A percentile compares a stretch with the other conserved stretches of the same genome.
Conservation (phyloP, 2,888 invertebrate species). For the Sinhomidia bicolor region DNA sequence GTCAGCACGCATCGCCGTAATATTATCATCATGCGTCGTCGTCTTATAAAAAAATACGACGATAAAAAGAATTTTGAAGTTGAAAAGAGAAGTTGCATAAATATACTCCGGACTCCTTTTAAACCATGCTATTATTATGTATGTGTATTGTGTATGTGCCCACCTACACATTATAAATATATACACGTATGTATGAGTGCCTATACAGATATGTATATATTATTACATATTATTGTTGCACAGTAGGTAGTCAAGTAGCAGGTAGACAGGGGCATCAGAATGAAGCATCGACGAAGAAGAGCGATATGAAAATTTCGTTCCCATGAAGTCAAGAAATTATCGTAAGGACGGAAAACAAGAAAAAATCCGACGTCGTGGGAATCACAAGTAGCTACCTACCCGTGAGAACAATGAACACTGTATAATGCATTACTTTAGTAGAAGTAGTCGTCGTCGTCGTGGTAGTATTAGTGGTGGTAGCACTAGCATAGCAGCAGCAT, state of each 20-base stretch:
- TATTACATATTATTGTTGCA: not conserved
- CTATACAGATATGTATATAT: not conserved
- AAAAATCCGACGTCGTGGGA: conserved; percentile 79
- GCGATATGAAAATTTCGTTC: conserved; percentile 80
- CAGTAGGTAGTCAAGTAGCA: not conserved
- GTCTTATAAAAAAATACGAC: not conserved
- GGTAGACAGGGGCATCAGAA: conserved; percentile 4
- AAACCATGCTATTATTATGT: not conserved
- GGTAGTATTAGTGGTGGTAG: too few relatives aligned
- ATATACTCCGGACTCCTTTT: not conserved
- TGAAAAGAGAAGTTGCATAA: conserved; percentile 2
- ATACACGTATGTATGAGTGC: not conserved
- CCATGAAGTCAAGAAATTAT: conserved; percentile 80
- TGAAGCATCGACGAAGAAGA: conserved; percentile 8
- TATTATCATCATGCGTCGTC: conserved; percentile 7
- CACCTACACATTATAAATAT: not conserved
- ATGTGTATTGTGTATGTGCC: not conserved
- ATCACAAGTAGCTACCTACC: conserved; percentile 80
- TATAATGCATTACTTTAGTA: conserved; percentile 31
- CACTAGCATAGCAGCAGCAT: too few relatives aligned
- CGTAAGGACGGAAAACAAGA: conserved; percentile 80
- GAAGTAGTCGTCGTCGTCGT: not conserved
- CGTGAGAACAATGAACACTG: conserved; percentile 79
- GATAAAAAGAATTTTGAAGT: conserved; percentile 7
- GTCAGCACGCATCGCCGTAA: not conserved